Evolutionary conservation across 2,888 invertebrate genomes (phyloP), one percentile per base, ranked within the genome.

Genomic region (Saturnia japonica): DNA sequence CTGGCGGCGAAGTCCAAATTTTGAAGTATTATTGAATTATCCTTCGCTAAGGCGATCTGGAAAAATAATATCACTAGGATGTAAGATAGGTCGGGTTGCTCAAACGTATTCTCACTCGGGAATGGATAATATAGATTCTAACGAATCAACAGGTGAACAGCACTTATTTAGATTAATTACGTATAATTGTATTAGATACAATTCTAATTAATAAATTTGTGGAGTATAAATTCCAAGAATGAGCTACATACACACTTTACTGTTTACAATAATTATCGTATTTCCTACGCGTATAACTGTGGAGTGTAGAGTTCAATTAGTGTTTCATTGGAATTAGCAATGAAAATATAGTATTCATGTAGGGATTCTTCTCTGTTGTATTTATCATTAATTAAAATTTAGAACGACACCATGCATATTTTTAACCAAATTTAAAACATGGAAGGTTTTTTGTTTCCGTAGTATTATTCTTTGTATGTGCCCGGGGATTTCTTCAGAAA

Each of bases 1-100:
- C 95, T 95, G 72, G 96, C 96, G 71, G 95, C 95, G 86, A 96
- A 96, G 88, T 96, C 95, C 84, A 97, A 91, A 88, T 96, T 95
- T 82, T 95, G 95, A 77, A 97, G 94, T 85, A 95, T 95, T 86
- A 97, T 95, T 82, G 96, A 96, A 90, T 95, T 95, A 81, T 96
- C 95, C 76, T 95, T 95, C 78, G 96, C 96, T 82, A 95, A 89
- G 70, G 95, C 94, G 87, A 95, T 94, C 96, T 96, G 95, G 68
- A 95, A 94, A 67, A 71, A 74, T 78, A 74, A 72, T 34, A 66
- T 14, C 47, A 67, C 25, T 45, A 25, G 25, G n/a, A 12, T 67
- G 25, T 40, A 28, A 47, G 43, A 45, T 9, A 42, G 25, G 16
- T 43, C 16, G 67, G 45, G n/a, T 67, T 22, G 54, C 22, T 67